Evolutionary conservation across 2,888 invertebrate genomes (phyloP).

Genomic region (Drosophila monieri): DNA sequence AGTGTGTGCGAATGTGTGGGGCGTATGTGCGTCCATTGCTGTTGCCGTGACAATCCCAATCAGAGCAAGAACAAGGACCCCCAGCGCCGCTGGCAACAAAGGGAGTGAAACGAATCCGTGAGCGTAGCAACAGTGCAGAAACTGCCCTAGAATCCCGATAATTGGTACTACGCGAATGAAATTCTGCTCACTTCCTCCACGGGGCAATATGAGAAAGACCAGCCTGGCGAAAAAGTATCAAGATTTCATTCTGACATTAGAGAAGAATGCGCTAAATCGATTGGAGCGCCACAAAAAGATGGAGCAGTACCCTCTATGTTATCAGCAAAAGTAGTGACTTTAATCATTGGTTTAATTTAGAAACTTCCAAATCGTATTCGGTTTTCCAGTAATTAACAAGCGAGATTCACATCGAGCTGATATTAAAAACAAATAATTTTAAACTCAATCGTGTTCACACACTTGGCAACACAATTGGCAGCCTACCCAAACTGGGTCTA

Average conservation of each 20-base stretch:
- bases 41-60: constrained; percentile 73
- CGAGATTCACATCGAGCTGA: not conserved
- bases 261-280: not conserved
- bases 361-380: not conserved
- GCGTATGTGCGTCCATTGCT: constrained; percentile 55
- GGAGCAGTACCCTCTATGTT: not conserved
- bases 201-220: constrained; percentile 22
- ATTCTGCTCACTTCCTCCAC: constrained; percentile 29
- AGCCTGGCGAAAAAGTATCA: constrained; percentile 1
- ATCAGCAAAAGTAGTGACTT: not conserved
- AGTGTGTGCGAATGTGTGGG: constrained; percentile 9
- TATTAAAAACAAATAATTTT: constrained; percentile 2
- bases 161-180: constrained; percentile 58
- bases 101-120: constrained; percentile 30
- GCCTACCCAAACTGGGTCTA: constrained; percentile 33
- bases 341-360: not conserved
- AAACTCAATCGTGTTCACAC: constrained; percentile 44
- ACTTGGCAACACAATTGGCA: constrained; percentile 46
- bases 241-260: not conserved
- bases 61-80: constrained; percentile 46
- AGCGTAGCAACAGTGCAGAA: constrained; percentile 24
- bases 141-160: constrained; percentile 57
- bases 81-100: constrained; percentile 18
- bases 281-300: not conserved
- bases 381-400: not conserved